phyloP scores from a whole-genome alignment of 37 sponge, comb jelly and placozoan genomes.

The Dysidea cf. avara region DNA sequence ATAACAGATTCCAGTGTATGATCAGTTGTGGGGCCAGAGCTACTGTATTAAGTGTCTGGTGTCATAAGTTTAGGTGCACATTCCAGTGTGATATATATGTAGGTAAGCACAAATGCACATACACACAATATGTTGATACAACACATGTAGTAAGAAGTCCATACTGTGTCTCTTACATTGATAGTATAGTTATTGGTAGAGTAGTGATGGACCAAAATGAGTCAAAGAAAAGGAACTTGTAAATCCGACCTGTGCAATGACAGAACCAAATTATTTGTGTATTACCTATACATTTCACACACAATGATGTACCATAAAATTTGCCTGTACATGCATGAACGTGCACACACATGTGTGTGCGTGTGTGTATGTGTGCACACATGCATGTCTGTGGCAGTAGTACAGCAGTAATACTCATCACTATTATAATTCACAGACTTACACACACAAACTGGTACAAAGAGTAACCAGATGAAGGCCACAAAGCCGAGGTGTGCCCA shows the following conservation, averaged over 20 bases:
- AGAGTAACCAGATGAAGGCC: conserved; percentile 82
- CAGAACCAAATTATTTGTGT: background rate
- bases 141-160: too few relatives aligned
- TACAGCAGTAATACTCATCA: background rate
- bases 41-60: too few relatives aligned
- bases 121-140: background rate
- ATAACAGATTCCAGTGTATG: too few relatives aligned
- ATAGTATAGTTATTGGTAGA: conserved; percentile 52
- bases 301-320: background rate
- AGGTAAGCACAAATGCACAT: background rate
- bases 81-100: too few relatives aligned
- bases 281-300: background rate
- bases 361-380: background rate
- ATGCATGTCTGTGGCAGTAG: background rate
- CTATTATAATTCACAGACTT: conserved; percentile 25
- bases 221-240: conserved; percentile 58
- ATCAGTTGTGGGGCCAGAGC: too few relatives aligned
- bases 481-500: conserved; percentile 87
- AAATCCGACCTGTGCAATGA: conserved; percentile 58
- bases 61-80: too few relatives aligned
- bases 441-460: conserved; percentile 83
- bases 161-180: conserved; percentile 50
- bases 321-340: too few relatives aligned
- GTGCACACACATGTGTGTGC: background rate
- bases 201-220: conserved; percentile 59